Evolutionary conservation across 2,888 invertebrate species (phyloP).

Genomic region (Sepiola atlantica): DNA sequence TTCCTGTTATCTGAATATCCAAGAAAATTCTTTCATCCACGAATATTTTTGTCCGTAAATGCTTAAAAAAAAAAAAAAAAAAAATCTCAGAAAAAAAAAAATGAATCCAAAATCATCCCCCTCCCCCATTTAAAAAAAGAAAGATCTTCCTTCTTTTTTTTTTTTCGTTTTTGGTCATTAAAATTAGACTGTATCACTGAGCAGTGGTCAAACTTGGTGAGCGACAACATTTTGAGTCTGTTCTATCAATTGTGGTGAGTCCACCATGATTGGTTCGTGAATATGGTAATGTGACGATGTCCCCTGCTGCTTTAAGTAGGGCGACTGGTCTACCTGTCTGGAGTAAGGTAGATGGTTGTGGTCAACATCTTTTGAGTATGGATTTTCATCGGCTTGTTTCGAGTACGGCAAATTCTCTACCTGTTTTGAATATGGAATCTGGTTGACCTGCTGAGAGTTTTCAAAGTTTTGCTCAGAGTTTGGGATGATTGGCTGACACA

Average conservation of each 20-base stretch:
- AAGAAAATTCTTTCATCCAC: not conserved
- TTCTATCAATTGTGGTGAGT: not conserved
- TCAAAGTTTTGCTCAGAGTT: not conserved
- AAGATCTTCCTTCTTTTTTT: not conserved
- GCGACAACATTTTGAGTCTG: constrained; percentile 5
- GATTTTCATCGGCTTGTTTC: not conserved
- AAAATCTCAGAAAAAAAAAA: too few species aligned
- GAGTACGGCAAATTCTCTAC: not conserved
- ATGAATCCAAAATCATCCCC: not conserved
- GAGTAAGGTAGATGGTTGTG: not conserved
- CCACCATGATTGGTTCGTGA: not conserved
- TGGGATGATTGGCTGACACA: not conserved
- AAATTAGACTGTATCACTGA: constrained; percentile 1
- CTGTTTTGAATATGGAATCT: constrained; percentile 22
- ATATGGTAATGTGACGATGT: constrained; percentile 8
- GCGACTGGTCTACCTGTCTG: not conserved
- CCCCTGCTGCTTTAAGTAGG: not conserved
- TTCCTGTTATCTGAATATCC: not conserved
- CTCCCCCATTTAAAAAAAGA: not conserved
- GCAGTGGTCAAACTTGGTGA: constrained; percentile 32
- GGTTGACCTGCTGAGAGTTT: not conserved
- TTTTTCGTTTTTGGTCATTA: not conserved
- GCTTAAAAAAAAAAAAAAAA: not conserved
- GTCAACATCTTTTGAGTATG: not conserved
- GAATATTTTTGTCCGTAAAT: not conserved